Evolutionary conservation across 2,888 invertebrate genomes (phyloP), one percentile per base, ranked within the genome.

Genomic region (Miltochrista miniata): DNA sequence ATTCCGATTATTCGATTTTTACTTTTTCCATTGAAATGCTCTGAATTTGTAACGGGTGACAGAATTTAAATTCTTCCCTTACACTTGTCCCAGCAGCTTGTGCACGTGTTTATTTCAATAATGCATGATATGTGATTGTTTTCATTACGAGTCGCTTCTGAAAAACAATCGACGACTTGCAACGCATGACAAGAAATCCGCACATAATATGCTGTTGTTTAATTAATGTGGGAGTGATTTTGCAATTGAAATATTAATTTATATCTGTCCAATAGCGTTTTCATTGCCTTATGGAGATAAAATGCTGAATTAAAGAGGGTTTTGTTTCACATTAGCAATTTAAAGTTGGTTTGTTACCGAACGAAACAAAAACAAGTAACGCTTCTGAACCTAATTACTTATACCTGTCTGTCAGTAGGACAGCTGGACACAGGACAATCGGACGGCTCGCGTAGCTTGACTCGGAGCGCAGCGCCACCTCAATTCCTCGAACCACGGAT

Each of bases 1-100:
- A 90, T 85, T 85, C 84, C 72, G 72, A 73, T 82, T 77, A 81
- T 83, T 78, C 80, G 76, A 72, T 72, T 81, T 79, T 76, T 68
- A 76, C 74, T 85, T 85, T 86, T 88, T 84, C 75, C 70, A 59
- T 63, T 63, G 75, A 80, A 85, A 87, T 83, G 85, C 81, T 83
- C 83, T 76, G 87, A 87, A 89, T 90, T 84, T 85, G 75, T 79
- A 86, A 79, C 79, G 77, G 85, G 89, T 90, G 91, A 90, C 88
- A 90, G 87, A 90, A 87, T 90, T 89, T 84, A 87, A 90, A 90
- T 90, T 90, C 86, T 87, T 87, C 79, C 73, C 85, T 90, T 90
- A 90, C 90, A 90, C 90, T 90, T 90, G 88, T 81, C 72, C 69
- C 68, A 71, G 65, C 24, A 74, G 60, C 79, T 83, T 82, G 86